Evolutionary conservation across 2,113 vertebrate species (phyloP), one percentile per base, ranked within the genome.

Genomic region (Nipponia nippon): DNA sequence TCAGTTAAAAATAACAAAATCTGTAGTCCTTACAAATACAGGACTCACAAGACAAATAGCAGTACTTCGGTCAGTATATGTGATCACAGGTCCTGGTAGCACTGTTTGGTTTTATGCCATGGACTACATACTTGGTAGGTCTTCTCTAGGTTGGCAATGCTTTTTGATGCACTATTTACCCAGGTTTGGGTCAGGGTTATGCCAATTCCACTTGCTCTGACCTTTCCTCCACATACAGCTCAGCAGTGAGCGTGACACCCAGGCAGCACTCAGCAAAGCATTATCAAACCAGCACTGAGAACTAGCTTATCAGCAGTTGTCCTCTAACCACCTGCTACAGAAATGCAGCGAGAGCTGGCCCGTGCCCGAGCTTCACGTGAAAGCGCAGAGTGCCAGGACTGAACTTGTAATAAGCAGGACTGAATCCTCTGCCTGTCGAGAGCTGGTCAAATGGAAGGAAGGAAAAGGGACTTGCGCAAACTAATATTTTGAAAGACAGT

Each of bases 401-500:
- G 42, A 42, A 27, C 34, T 5, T 61, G 25, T 4, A 49, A 65
- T 6, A 29, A 14, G 30, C 83, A 62, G 46, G 22, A 29, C 67
- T 18, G 32, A 58, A 71, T 27, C 47, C 42, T 55, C 61, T 42
- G 44, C 29, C 80, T 16, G 29, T n/a, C 1, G 3, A 75, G 46
- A 66, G 32, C 87, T 56, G 63, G 36, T 9, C 50, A 79, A 87
- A 93, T 16, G 55, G 69, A 76, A 70, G 69, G 66, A 90, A 90
- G 62, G 36, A 89, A 90, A 90, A 71, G 34, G 58, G 65, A 79
- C 63, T 89, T 96, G 73, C 15, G 27, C 61, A 87, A 95, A 87
- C 77, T n/a, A 46, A 16, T 91, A 42, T 94, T 94, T 77, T 95
- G 95, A 93, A 94, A 96, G 69, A 71, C 78, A 89, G 52, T 96